Evolutionary conservation across 2,113 vertebrate species (phyloP).

Genomic region (Numenius arquata): DNA sequence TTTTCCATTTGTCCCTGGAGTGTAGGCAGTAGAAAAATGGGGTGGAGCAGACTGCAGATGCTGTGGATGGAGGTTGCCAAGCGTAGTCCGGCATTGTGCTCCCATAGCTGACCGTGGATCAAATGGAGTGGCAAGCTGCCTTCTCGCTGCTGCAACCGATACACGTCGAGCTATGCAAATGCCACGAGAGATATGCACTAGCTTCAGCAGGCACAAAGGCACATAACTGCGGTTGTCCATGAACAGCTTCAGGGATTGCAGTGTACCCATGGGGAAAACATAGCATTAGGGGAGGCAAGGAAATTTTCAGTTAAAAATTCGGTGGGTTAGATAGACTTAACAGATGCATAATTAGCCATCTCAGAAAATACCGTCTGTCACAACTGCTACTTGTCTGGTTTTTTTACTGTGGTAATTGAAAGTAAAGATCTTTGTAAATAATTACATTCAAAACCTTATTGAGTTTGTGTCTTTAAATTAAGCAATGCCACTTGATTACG

Average conservation of each 20-base stretch:
- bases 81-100: neutral
- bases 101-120: neutral
- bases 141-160: neutral
- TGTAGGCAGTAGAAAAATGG: constrained; percentile 35
- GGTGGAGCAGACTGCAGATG: constrained; percentile 55
- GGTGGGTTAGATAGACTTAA: neutral
- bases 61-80: neutral
- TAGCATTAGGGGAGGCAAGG: neutral
- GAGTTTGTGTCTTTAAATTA: neutral
- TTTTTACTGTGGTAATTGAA: neutral
- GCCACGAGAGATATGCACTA: neutral
- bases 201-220: neutral
- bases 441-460: neutral
- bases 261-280: accelerated
- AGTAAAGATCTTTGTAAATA: neutral
- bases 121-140: neutral
- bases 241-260: neutral
- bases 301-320: neutral
- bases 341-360: neutral
- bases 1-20: constrained; percentile 46
- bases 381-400: accelerated
- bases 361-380: neutral
- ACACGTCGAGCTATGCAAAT: neutral
- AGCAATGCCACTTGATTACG: neutral
- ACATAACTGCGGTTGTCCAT: neutral